Conservation (phyloP, 2,888 invertebrate species). For the Drosophila siamana region DNA sequence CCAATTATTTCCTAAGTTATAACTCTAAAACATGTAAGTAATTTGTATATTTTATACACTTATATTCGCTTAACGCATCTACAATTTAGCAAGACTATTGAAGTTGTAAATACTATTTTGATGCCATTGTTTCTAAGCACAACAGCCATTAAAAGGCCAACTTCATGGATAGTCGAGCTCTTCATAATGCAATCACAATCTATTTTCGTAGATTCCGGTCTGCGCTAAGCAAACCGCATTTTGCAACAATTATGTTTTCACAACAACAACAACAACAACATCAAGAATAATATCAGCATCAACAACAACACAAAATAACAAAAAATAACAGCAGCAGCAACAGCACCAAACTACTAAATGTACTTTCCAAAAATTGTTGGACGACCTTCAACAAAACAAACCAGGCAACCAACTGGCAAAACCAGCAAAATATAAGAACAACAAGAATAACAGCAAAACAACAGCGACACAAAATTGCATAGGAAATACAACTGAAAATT, state of each 20-base stretch:
- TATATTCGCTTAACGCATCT: not conserved
- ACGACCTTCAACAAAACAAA: constrained; percentile 64
- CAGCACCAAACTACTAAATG: constrained; percentile 75
- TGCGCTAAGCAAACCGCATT: constrained; percentile 53
- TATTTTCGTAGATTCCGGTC: constrained; percentile 41
- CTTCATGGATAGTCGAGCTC: constrained; percentile 22
- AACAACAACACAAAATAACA: constrained; percentile 4
- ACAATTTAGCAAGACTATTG: not conserved
- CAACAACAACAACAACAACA: constrained; percentile 42
- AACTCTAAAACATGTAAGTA: no score
- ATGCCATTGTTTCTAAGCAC: constrained; percentile 2
- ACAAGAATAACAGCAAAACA: constrained; percentile 34
- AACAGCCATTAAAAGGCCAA: constrained; percentile 28
- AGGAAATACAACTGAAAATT: constrained; percentile 55
- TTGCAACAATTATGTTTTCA: constrained; percentile 70
- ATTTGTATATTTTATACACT: no score
- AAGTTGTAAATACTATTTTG: not conserved
- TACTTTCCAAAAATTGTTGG: constrained; percentile 70
- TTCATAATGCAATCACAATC: constrained; percentile 54
- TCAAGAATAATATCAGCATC: constrained; percentile 1
- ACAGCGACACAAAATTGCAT: constrained; percentile 54
- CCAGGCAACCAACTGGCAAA: constrained; percentile 49
- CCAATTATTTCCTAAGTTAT: no score
- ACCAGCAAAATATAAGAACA: constrained; percentile 50
- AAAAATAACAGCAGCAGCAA: constrained; percentile 29